Conservation (phyloP, 2,113 vertebrate species). For the Patagioenas fasciata region DNA sequence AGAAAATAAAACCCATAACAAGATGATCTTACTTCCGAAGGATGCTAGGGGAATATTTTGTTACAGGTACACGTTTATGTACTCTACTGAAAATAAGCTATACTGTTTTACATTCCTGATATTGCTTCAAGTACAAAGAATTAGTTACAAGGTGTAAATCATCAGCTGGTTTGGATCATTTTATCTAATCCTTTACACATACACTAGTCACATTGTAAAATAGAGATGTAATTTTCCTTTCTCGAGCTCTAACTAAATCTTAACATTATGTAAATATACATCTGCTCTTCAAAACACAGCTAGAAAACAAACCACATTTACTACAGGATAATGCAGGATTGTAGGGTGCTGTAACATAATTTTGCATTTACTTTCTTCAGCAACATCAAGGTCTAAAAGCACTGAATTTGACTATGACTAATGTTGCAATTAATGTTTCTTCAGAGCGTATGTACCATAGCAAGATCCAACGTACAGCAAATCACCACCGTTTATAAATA, state of each 20-base stretch:
- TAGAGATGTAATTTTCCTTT: constrained; percentile 65
- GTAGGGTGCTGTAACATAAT: constrained; percentile 40
- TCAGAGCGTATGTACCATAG: not conserved
- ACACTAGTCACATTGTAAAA: constrained; percentile 68
- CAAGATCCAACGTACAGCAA: not conserved
- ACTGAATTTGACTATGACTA: not conserved
- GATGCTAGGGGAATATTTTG: constrained; percentile 53
- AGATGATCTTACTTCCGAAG: constrained; percentile 14
- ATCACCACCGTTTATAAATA: not conserved
- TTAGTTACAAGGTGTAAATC: constrained; percentile 63
- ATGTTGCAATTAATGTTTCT: not conserved
- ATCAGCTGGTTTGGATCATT: constrained; percentile 52
- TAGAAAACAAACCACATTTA: constrained; percentile 60
- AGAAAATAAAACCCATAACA: constrained; percentile 9
- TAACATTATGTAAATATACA: constrained; percentile 75
- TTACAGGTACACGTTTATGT: constrained; percentile 5
- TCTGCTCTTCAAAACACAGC: constrained; percentile 69
- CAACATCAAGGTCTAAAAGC: constrained; percentile 17
- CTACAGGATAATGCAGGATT: constrained; percentile 55
- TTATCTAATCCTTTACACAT: constrained; percentile 66
- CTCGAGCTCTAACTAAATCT: constrained; percentile 66
- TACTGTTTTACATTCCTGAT: constrained; percentile 46
- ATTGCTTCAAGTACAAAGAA: constrained; percentile 46
- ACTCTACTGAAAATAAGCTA: constrained; percentile 51
- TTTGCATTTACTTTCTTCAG: constrained; percentile 63